Evolutionary conservation across 2,113 vertebrate species (phyloP), one percentile per base, ranked within the genome.

Genomic region (Ifrita kowaldi): DNA sequence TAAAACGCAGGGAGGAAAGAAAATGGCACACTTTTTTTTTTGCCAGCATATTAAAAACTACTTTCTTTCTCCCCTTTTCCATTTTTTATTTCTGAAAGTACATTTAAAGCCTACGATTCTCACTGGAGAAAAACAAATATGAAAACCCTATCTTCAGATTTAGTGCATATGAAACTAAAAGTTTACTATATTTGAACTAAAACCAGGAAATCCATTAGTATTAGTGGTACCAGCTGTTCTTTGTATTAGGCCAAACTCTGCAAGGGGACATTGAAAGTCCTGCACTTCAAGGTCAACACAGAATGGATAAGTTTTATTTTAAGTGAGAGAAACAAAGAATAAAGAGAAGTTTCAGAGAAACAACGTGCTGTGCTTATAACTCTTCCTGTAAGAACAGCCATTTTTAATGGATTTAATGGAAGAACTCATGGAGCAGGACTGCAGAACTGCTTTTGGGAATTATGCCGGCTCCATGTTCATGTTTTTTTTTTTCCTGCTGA

Each of bases 121-220:
- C 92, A 71, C 65, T 41, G 32, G 80, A 92, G 83, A 86, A 89
- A 95, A 91, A 71, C 49, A 93, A 95, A 96, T 94, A 94, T 53
- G 76, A 96, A 94, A 94, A 93, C 65, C 33, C 73, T 92, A 74
- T 93, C 80, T 96, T 84, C 88, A 95, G 85, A 90, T 92, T 96
- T 96, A 90, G 83, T 89, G 80, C 60, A 68, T 94, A 88, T 9
- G 26, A 88, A 90, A 84, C 60, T 37, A 81, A 84, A 95, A 97
- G 32, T 93, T 93, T 95, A 90, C 86, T 59, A 35, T 93, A 89
- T 86, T 96, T 97, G 92, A 96, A 95, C 88, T 95, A 94, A 93
- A 94, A 68, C 94, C 95, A 97, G 86, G 90, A 96, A 95, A 95
- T 96, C 93, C 95, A 95, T 96, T 94, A 96, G 88, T 81, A 84